Conservation (phyloP, 2,113 vertebrate genomes). For the Camarhynchus parvulus region DNA sequence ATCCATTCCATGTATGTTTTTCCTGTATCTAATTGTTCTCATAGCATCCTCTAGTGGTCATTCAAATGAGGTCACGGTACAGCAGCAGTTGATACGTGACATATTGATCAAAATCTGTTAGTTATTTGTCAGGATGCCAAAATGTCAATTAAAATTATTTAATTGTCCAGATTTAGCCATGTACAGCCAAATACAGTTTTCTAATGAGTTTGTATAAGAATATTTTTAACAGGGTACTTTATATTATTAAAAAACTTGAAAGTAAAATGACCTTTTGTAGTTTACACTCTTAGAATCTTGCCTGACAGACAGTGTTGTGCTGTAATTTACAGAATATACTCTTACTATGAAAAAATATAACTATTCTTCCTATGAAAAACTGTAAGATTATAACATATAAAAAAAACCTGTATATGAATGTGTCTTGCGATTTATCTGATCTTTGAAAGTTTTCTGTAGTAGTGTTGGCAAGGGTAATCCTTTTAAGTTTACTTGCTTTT, state of each 20-base stretch:
- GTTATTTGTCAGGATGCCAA: background rate
- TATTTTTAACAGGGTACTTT: background rate
- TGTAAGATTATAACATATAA: background rate
- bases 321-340: background rate
- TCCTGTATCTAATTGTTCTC: conserved; percentile 7
- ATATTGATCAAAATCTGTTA: background rate
- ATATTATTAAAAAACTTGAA: background rate
- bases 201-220: background rate
- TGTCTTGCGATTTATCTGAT: background rate
- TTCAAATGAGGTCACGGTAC: background rate
- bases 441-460: background rate
- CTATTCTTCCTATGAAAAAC: background rate
- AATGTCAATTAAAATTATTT: background rate
- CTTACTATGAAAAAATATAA: background rate
- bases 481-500: background rate
- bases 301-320: background rate
- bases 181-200: background rate
- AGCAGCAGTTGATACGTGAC: background rate
- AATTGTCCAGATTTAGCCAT: background rate
- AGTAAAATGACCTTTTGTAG: background rate
- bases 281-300: background rate
- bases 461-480: background rate
- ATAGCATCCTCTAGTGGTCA: conserved; percentile 71
- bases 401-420: background rate
- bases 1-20: background rate